Base-by-base conservation (phyloP, 2,888 invertebrate genomes). In the Stenoptilia bipunctidactyla region DNA sequence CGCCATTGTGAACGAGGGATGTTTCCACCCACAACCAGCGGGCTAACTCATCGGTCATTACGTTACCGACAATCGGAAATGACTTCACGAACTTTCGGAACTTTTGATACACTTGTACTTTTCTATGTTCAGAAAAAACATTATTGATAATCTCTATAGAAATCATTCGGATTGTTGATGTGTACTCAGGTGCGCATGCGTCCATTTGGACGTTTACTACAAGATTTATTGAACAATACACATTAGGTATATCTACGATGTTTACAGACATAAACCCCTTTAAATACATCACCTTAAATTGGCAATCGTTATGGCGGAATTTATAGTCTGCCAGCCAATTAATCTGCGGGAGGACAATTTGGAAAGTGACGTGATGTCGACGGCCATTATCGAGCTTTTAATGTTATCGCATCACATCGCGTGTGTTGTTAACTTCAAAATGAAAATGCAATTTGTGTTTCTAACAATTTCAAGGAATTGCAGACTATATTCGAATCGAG, bases 1-100 rank as follows among this genome's bases (percentile, higher is more conserved):
- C 50, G 56, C 59, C 61, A 58, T 70, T 70, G 74, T 75, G 62
- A 63, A 55, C 51, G 67, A 65, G 75, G 82, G 83, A 84, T 83
- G 84, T 84, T 80, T 83, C 83, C 84, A 82, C 85, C 83, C 83
- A 84, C 83, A 80, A 74, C 66, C 71, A 61, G 57, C 59, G 54
- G 58, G 58, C 59, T 54, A n/a, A 56, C 64, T 74, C 79, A 80
- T 80, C 80, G 70, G 53, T 80, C 79, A 80, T 77, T 68, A 68
- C 55, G 54, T 59, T 8, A 74, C 77, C 54, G 59, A 74, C 77
- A 74, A 72, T 80, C 77, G 79, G 80, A 82, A 72, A 75, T 72
- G 67, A 75, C 66, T 70, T 54, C 52, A 64, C 61, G 63, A 62
- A 64, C 62, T 60, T 53, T 69, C 66, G 69, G 69, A 70, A 68